phyloP scores from a whole-genome alignment of 2,797 vertebrate genomes.

The Eospalax fontanierii region DNA sequence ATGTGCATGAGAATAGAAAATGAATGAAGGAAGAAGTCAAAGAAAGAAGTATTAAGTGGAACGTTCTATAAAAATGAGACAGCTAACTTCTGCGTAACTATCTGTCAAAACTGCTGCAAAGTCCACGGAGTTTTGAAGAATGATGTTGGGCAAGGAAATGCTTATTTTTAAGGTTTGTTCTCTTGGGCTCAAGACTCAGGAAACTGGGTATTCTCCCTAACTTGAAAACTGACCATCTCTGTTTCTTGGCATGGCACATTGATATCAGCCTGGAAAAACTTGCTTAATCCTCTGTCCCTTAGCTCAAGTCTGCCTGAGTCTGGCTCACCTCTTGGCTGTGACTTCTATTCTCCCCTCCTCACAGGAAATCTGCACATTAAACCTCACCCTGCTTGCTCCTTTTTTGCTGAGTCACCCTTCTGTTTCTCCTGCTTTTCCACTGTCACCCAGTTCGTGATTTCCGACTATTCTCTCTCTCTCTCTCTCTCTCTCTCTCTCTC shows the following conservation, averaged over 20 bases:
- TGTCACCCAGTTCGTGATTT: background rate
- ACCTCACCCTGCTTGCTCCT: background rate
- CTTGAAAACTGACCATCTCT: background rate
- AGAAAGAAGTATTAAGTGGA: no score
- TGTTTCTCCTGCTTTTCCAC: background rate
- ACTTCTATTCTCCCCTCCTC: background rate
- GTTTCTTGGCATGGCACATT: background rate
- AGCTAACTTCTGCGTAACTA: slow-evolving; percentile 70
- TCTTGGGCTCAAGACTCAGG: background rate
- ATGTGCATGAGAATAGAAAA: slow-evolving; percentile 40
- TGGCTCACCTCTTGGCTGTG: background rate
- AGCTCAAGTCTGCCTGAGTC: no score
- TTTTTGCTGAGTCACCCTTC: no score
- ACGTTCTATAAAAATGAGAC: background rate
- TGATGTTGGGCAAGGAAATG: background rate
- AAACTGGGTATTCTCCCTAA: background rate
- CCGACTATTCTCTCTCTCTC: no score
- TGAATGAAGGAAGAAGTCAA: background rate
- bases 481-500: no score
- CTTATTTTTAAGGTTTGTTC: background rate
- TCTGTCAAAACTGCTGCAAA: background rate
- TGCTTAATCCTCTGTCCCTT: background rate
- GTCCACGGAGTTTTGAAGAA: background rate
- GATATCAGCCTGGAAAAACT: background rate
- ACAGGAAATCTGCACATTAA: background rate